Conservation (phyloP, 2,888 invertebrate genomes). For the Drosophila putrida region DNA sequence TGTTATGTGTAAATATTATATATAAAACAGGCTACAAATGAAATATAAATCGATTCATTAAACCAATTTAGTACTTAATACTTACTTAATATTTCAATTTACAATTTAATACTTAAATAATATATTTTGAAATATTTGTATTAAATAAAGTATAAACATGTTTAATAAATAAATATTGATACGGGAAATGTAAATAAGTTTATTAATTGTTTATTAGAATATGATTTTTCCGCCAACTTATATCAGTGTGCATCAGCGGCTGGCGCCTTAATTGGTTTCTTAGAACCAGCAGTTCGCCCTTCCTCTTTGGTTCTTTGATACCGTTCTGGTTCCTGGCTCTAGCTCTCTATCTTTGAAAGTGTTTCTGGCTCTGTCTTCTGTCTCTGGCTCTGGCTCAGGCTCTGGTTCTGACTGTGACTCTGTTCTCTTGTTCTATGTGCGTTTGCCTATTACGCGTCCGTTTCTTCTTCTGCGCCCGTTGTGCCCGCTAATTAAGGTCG, state of each 20-base stretch:
- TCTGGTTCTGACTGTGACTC: slow-evolving; percentile 7
- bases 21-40: too few relatives aligned
- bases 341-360: slow-evolving; percentile 14
- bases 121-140: background rate
- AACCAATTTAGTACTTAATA: too few relatives aligned
- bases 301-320: slow-evolving; percentile 44
- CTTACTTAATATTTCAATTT: too few relatives aligned
- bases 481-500: slow-evolving; percentile 82
- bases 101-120: background rate
- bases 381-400: background rate
- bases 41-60: too few relatives aligned
- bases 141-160: background rate
- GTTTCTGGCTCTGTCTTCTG: slow-evolving; percentile 17
- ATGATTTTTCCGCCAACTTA: background rate
- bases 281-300: slow-evolving; percentile 68
- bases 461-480: slow-evolving; percentile 27
- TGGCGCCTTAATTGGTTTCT: slow-evolving; percentile 78
- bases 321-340: slow-evolving; percentile 44
- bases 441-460: slow-evolving; percentile 57
- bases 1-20: background rate
- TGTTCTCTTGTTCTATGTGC: slow-evolving; percentile 50
- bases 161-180: too few relatives aligned
- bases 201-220: background rate
- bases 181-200: background rate
- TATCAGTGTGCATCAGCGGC: slow-evolving; percentile 52